These are phyloP conservation scores for Bungarus multicinctus DNA, from an alignment of 2,113 vertebrate genomes.

Conservation along the genomic window DNA sequence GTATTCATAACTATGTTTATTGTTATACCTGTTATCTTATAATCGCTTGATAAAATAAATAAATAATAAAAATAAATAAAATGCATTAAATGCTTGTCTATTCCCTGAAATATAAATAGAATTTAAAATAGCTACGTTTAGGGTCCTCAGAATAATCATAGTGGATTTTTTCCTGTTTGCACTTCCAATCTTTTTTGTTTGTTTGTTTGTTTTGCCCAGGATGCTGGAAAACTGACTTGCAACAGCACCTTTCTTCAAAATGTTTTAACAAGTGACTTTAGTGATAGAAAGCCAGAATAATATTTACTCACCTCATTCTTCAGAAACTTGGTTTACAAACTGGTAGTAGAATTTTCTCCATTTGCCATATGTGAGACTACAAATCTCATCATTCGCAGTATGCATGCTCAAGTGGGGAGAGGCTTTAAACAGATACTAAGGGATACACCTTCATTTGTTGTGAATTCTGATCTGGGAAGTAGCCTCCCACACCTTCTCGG, in stretches of 20 bases:
- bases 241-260: background rate
- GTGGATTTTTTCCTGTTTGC: background rate
- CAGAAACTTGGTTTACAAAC: background rate
- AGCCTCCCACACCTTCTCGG: background rate
- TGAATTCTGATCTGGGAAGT: background rate
- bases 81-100: background rate
- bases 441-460: background rate
- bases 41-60: too few species aligned
- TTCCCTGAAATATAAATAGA: background rate
- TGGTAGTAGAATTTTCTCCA: background rate
- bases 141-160: background rate
- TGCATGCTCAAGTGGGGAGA: background rate
- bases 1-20: too few species aligned
- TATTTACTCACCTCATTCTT: background rate
- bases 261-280: background rate
- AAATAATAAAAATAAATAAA: too few species aligned
- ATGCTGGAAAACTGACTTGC: background rate
- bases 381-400: background rate
- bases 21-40: too few species aligned
- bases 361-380: background rate
- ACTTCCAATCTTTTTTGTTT: background rate
- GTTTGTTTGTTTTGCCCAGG: too few species aligned
- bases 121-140: background rate
- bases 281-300: background rate
- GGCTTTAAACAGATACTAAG: background rate